phyloP scores from a whole-genome alignment of 1,140 invertebrate genomes.

The Lysiphlebus fabarum region DNA sequence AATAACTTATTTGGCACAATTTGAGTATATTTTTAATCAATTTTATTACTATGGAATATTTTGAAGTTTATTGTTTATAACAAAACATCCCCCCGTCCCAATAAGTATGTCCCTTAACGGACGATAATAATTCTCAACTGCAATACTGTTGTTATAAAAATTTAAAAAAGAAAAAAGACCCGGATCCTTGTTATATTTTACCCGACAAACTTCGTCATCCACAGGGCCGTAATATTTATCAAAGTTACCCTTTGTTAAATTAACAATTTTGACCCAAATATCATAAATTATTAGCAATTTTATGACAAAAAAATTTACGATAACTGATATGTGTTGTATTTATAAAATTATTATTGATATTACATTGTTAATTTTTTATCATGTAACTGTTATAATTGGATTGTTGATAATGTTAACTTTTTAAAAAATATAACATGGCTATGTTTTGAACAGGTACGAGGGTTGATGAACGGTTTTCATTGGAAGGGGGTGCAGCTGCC shows the following conservation, averaged over 20 bases:
- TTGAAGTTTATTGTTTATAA: not conserved
- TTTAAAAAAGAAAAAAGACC: not conserved
- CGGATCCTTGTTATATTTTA: slow-evolving; percentile 7
- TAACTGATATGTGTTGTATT: no score
- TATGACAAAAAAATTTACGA: no score
- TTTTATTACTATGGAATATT: slow-evolving; percentile 17
- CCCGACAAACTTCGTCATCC: not conserved
- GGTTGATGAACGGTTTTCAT: slow-evolving; percentile 22
- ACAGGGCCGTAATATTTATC: not conserved
- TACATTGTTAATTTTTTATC: no score
- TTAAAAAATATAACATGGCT: no score
- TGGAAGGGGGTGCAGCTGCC: slow-evolving; percentile 44
- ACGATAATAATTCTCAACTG: slow-evolving; percentile 1
- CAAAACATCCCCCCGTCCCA: not conserved
- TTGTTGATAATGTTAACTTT: no score
- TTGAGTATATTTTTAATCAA: slow-evolving; percentile 6
- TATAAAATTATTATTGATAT: no score
- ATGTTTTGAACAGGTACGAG: slow-evolving; percentile 10
- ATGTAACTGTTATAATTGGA: no score
- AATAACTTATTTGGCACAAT: no score
- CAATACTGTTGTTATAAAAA: not conserved
- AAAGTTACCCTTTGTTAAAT: not conserved
- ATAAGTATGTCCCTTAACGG: not conserved
- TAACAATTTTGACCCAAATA: no score
- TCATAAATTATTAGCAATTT: no score